A percentile compares a stretch with the other conserved stretches of the same genome.
Conservation (phyloP, 2,113 vertebrate species). For the Cheilinus undulatus region DNA sequence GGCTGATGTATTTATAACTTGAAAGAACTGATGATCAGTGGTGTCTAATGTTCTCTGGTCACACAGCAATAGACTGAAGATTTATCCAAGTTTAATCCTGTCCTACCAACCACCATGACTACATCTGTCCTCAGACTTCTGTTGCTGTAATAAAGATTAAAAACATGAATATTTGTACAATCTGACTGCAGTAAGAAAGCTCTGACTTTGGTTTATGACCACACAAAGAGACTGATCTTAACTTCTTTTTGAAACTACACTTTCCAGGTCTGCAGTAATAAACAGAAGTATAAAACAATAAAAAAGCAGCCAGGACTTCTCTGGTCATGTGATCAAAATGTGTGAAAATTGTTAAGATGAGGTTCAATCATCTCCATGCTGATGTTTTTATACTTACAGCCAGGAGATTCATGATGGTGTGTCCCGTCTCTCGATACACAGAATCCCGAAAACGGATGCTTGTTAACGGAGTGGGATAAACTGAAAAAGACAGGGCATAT, state of each 20-base stretch:
- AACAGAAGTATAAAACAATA: too few species aligned
- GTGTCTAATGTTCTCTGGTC: too few species aligned
- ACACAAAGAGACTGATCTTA: too few species aligned
- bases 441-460: conserved; percentile 90
- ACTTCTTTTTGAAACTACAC: too few species aligned
- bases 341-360: too few species aligned
- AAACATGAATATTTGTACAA: neutral
- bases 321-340: too few species aligned
- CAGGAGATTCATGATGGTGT: conserved; percentile 95
- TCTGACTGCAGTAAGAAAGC: neutral
- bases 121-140: neutral
- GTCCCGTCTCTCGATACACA: conserved; percentile 92
- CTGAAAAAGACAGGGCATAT: conserved; percentile 73
- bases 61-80: neutral
- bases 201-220: neutral
- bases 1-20: neutral
- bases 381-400: conserved; percentile 85
- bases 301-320: too few species aligned
- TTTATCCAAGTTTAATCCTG: neutral
- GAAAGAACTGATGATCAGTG: too few species aligned
- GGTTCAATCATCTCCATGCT: too few species aligned
- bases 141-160: neutral
- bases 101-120: neutral
- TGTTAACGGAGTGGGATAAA: conserved; percentile 87
- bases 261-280: too few species aligned